Percentiles rank a stretch among this genome's conserved stretches.
phyloP scores from a whole-genome alignment of 2,888 invertebrate species.

The Eumacrocentrus americanus region DNA sequence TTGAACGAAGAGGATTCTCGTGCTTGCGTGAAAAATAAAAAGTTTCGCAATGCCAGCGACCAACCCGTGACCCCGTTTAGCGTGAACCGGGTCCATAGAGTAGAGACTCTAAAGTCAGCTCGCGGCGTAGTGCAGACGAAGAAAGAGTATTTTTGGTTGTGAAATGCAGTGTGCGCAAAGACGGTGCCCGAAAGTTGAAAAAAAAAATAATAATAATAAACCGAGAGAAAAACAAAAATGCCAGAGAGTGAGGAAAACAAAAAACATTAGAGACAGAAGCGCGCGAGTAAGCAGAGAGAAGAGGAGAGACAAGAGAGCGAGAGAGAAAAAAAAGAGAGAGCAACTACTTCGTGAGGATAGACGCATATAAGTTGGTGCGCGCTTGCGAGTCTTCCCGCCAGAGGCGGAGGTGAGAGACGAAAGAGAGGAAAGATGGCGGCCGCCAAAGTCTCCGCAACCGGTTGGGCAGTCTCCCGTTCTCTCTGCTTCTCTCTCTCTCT shows the following conservation, averaged over 20 bases:
- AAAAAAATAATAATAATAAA: neutral
- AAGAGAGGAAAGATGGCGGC: slow-evolving; percentile 57
- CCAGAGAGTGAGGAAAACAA: neutral
- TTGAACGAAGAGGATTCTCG: too few species aligned
- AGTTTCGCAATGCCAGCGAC: too few species aligned
- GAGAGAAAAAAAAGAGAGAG: neutral
- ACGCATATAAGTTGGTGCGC: slow-evolving; percentile 10
- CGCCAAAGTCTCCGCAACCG: slow-evolving; percentile 58
- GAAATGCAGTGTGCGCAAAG: neutral
- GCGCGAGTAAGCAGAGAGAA: neutral
- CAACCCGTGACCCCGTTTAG: slow-evolving; percentile 14
- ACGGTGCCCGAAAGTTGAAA: neutral
- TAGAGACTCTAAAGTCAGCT: neutral
- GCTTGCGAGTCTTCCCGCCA: slow-evolving; percentile 12
- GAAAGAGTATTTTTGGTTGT: slow-evolving; percentile 16
- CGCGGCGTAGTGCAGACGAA: neutral
- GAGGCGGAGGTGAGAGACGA: slow-evolving; percentile 41
- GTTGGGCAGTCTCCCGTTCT: slow-evolving; percentile 46
- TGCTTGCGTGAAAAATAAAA: too few species aligned
- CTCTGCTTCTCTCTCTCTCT: slow-evolving; percentile 6
- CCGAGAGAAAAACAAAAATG: neutral
- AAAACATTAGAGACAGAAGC: neutral
- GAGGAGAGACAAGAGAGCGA: neutral
- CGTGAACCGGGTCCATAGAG: slow-evolving; percentile 1
- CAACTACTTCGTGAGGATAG: slow-evolving; percentile 14